Percentiles rank a stretch among this genome's conserved stretches.
Conservation (phyloP, 2,888 invertebrate species). For the Hermaeophaga mercurialis region DNA sequence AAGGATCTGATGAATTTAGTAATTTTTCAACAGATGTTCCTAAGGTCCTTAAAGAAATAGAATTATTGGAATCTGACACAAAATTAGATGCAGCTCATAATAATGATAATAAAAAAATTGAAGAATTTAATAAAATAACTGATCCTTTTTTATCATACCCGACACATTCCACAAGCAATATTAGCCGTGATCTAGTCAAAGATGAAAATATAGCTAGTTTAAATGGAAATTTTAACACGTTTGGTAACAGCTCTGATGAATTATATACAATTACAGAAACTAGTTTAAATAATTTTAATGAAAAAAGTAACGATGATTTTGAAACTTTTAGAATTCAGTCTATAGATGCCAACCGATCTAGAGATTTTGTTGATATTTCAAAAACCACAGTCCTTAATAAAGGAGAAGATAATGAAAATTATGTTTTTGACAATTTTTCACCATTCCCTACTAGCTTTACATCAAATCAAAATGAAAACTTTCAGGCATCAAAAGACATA, state of each 20-base stretch:
- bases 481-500: neutral
- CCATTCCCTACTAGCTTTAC: constrained; percentile 24
- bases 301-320: constrained; percentile 26
- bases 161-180: constrained; percentile 15
- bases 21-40: too few relatives aligned
- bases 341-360: neutral
- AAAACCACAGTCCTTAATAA: neutral
- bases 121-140: too few relatives aligned
- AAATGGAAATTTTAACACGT: too few relatives aligned
- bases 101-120: too few relatives aligned
- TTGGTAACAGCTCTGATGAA: too few relatives aligned
- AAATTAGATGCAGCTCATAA: neutral
- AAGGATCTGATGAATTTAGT: neutral
- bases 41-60: neutral
- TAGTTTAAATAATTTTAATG: neutral
- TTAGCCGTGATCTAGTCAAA: constrained; percentile 12
- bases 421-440: constrained; percentile 51
- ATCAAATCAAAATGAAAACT: neutral
- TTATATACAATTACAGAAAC: too few relatives aligned
- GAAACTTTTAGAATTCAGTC: constrained; percentile 28
- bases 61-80: neutral
- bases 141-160: neutral
- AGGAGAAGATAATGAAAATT: constrained; percentile 29
- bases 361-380: neutral
- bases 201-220: too few relatives aligned